Evolutionary conservation across 2,113 vertebrate genomes (phyloP).

Genomic region (Camelus dromedarius): DNA sequence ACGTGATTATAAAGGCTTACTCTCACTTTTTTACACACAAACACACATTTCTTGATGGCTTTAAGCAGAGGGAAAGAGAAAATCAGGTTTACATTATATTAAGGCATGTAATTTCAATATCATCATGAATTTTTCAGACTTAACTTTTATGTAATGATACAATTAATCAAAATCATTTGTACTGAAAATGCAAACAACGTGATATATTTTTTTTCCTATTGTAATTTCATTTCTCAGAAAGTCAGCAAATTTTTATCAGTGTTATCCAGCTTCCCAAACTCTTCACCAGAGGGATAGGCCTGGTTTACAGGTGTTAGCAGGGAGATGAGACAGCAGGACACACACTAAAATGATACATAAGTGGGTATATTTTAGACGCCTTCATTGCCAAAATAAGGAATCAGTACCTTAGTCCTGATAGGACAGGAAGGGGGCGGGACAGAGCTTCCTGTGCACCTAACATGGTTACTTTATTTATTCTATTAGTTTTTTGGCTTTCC

Average conservation of each 20-base stretch:
- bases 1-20: neutral
- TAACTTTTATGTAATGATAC: neutral
- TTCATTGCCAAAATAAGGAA: neutral
- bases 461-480: neutral
- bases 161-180: neutral
- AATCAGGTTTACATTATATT: neutral
- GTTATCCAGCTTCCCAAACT: neutral
- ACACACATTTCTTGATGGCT: neutral
- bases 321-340: neutral
- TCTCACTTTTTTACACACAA: neutral
- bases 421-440: accelerated
- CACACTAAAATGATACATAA: neutral
- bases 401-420: neutral
- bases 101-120: neutral
- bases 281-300: neutral
- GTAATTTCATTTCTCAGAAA: neutral
- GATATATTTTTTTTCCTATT: neutral
- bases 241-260: neutral
- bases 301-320: neutral
- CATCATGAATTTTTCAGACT: neutral
- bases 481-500: neutral
- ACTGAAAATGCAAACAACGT: neutral
- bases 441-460: neutral
- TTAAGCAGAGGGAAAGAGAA: neutral
- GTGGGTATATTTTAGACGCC: neutral